These are phyloP conservation scores for Poicephalus gulielmi DNA, from an alignment of 2,113 vertebrate species.

Conservation along the genomic window DNA sequence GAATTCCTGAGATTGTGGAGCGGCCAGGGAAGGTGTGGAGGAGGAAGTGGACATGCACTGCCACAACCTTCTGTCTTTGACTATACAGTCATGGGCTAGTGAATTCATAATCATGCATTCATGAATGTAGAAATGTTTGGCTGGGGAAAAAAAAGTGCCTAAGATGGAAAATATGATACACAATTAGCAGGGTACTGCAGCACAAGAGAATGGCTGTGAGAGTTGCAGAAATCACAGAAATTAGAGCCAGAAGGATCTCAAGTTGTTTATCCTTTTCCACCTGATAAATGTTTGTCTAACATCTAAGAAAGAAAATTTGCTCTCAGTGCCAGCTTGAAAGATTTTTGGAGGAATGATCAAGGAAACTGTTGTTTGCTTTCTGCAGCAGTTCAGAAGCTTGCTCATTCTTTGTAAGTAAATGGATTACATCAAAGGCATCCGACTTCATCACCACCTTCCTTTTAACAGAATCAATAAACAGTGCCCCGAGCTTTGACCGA, in stretches of 20 bases:
- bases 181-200: neutral
- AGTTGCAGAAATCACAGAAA: neutral
- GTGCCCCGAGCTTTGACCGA: conserved; percentile 37
- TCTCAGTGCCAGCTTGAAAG: neutral
- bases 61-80: neutral
- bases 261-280: conserved; percentile 7
- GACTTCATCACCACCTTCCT: conserved; percentile 31
- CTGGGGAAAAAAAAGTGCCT: neutral
- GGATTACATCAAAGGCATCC: conserved; percentile 28
- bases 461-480: conserved; percentile 17
- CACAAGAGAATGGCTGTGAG: neutral
- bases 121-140: neutral
- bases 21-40: neutral
- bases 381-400: neutral
- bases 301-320: conserved; percentile 15
- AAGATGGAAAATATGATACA: neutral
- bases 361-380: conserved; percentile 19
- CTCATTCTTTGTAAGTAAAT: conserved; percentile 9
- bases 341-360: conserved; percentile 16
- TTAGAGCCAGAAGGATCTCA: neutral
- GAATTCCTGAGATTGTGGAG: neutral
- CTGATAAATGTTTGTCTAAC: conserved; percentile 13
- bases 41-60: neutral
- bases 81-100: neutral
- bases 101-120: neutral